Percentiles rank a stretch among this genome's conserved stretches.
phyloP scores from a whole-genome alignment of 2,797 vertebrate genomes.

The Melanotaenia pygmaea region DNA sequence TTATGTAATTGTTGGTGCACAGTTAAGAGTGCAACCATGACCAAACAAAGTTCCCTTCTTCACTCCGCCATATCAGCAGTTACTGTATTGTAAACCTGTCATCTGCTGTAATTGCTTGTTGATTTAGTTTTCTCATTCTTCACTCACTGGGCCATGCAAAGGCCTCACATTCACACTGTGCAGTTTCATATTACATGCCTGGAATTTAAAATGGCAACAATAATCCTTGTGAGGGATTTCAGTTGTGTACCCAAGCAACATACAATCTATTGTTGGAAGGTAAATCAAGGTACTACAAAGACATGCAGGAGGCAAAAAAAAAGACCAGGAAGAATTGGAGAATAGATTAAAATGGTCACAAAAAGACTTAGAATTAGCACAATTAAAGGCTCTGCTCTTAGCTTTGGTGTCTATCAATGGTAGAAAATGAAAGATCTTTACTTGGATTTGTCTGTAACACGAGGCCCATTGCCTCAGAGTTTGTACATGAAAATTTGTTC shows the following conservation, averaged over 20 bases:
- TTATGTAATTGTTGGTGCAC: too few species aligned
- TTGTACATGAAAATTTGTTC: too few species aligned
- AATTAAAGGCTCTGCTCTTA: not conserved
- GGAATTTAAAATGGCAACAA: not conserved
- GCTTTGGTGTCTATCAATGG: not conserved
- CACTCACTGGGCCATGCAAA: not conserved
- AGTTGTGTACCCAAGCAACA: not conserved
- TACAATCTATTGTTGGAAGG: not conserved
- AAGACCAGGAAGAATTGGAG: not conserved
- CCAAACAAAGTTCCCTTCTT: not conserved
- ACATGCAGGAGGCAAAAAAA: not conserved
- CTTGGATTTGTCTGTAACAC: too few species aligned
- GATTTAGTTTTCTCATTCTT: not conserved
- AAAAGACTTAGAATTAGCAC: not conserved
- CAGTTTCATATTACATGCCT: not conserved
- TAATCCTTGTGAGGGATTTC: not conserved
- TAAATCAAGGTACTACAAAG: too few species aligned
- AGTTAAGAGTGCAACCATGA: not conserved
- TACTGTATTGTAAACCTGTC: not conserved
- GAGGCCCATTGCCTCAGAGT: too few species aligned
- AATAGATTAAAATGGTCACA: not conserved
- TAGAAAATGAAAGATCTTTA: not conserved
- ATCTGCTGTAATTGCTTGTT: not conserved
- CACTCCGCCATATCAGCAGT: not conserved
- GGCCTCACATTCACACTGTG: not conserved